Percentiles rank a stretch among this genome's conserved stretches.
These are phyloP conservation scores for Temnothorax curvispinosus DNA, from an alignment of 1,140 invertebrate genomes.

Conservation along the genomic window DNA sequence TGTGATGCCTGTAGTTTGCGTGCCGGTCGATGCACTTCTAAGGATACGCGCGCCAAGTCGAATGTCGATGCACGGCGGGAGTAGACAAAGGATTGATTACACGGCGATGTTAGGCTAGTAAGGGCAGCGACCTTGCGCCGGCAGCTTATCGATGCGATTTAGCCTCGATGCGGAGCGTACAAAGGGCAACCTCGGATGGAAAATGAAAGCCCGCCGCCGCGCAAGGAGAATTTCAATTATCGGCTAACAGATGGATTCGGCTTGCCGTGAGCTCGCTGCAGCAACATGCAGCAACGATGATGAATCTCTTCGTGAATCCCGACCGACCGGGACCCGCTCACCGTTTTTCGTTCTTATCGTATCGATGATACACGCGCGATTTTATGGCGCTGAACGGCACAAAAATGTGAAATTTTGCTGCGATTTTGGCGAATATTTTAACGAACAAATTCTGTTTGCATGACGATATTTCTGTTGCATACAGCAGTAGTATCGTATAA, in stretches of 20 bases:
- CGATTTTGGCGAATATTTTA: not conserved
- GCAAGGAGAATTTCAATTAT: slow-evolving; percentile 61
- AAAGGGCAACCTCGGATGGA: slow-evolving; percentile 54
- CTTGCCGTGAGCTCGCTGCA: slow-evolving; percentile 11
- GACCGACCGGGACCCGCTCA: not conserved
- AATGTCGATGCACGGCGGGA: slow-evolving; percentile 46
- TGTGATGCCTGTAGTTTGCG: not conserved
- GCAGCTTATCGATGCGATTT: slow-evolving; percentile 59
- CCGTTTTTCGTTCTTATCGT: slow-evolving; percentile 46
- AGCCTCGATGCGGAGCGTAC: slow-evolving; percentile 24
- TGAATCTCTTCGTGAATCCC: slow-evolving; percentile 29
- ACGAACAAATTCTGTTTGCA: not conserved
- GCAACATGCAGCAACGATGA: slow-evolving; percentile 20
- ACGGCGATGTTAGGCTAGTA: slow-evolving; percentile 47
- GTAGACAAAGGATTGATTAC: slow-evolving; percentile 60
- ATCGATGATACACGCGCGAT: slow-evolving; percentile 1
- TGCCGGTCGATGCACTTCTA: slow-evolving; percentile 46
- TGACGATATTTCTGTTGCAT: not conserved
- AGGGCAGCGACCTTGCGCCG: slow-evolving; percentile 52
- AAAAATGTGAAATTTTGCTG: not conserved
- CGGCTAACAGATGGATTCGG: slow-evolving; percentile 55
- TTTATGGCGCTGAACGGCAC: not conserved
- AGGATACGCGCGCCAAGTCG: slow-evolving; percentile 46
- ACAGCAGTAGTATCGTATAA: not conserved
- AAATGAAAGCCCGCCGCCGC: slow-evolving; percentile 46